Percentiles rank a stretch among this genome's conserved stretches.
Conservation (phyloP, 2,888 invertebrate genomes). For the Lasioglossum zephyrum region DNA sequence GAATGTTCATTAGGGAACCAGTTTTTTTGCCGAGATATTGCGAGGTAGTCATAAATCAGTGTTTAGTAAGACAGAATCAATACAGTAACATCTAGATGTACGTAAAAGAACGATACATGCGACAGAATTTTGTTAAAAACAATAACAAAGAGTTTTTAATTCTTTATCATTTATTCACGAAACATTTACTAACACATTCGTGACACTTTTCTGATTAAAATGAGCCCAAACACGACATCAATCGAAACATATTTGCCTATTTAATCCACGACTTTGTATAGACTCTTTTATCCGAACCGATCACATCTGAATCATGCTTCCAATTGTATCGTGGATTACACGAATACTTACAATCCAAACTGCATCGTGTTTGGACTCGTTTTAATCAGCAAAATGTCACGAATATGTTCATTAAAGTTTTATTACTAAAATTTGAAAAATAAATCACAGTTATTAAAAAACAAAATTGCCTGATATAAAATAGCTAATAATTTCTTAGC, state of each 20-base stretch:
- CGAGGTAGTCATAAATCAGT: neutral
- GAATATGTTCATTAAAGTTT: neutral
- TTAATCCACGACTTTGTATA: neutral
- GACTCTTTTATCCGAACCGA: neutral
- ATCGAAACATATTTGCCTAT: neutral
- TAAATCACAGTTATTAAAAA: neutral
- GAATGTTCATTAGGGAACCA: neutral
- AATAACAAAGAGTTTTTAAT: too few species aligned
- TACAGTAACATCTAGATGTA: neutral
- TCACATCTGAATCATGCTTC: neutral
- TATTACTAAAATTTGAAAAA: neutral
- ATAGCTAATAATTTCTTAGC: neutral
- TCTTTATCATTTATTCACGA: too few species aligned
- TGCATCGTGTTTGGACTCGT: neutral
- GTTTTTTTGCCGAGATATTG: neutral
- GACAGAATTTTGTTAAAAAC: too few species aligned
- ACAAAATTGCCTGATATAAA: neutral
- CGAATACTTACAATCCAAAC: neutral
- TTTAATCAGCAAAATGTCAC: neutral
- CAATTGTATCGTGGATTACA: neutral
- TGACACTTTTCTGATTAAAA: too few species aligned
- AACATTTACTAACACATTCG: too few species aligned
- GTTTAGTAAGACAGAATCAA: neutral
- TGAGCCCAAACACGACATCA: too few species aligned
- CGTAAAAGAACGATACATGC: neutral